phyloP scores from a whole-genome alignment of 2,797 vertebrate species.

The Tiaroga cobitis region DNA sequence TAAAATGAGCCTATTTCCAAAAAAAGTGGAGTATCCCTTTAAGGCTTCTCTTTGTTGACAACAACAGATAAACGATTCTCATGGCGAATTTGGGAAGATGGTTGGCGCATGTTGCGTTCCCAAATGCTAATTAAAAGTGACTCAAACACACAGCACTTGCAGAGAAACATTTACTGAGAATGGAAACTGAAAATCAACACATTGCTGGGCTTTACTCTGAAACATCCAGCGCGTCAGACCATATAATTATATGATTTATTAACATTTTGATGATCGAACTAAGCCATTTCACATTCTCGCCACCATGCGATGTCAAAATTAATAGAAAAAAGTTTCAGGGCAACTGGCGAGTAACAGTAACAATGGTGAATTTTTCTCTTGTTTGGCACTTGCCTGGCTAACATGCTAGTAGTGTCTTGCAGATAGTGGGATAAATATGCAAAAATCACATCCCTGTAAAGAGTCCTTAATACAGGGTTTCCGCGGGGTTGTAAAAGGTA shows the following conservation, averaged over 20 bases:
- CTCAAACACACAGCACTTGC: no score
- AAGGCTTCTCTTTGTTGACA: no score
- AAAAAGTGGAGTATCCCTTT: no score
- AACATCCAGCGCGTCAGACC: background rate
- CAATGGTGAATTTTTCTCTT: background rate
- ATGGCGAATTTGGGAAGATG: no score
- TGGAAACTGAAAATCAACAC: background rate
- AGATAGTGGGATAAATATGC: background rate
- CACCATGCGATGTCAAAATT: background rate
- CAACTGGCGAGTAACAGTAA: background rate
- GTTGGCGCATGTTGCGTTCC: no score
- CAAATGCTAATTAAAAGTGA: no score
- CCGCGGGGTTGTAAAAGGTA: no score
- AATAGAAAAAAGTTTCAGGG: background rate
- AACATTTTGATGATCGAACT: background rate
- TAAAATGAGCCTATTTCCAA: no score
- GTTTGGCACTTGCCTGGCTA: background rate
- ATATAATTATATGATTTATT: background rate
- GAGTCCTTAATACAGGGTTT: background rate
- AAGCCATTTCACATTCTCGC: background rate
- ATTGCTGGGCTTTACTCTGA: no score
- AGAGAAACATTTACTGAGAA: no score
- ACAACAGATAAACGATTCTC: no score
- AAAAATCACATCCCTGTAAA: background rate
- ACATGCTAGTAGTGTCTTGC: background rate